Base-by-base conservation (phyloP, 2,888 invertebrate species). In the Morpho achilles region DNA sequence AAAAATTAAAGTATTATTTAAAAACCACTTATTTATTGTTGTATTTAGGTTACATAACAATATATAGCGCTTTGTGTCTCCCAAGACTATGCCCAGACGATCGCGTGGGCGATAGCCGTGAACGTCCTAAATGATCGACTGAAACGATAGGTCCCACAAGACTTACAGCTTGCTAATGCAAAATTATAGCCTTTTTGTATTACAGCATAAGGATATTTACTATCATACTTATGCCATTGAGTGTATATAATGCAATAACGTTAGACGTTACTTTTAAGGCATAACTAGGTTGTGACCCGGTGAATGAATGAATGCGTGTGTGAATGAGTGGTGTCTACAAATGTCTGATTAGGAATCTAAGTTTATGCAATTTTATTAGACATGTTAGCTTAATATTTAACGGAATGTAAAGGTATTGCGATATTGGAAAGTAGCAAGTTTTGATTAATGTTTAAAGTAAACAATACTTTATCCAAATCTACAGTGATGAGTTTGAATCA, bases 61-160 rank as follows among this genome's bases (percentile, higher is more conserved):
- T 50, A 50, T 41, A 41, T 50, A 8, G 41, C 40, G 16, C 50
- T 50, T 9, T 50, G 22, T 40, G 10, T 10, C 48, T 48, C 48
- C 9, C n/a, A 43, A 43, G 44, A 51, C 6, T 51, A 52, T 44
- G 32, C 52, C 10, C 32, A 22, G 39, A 45, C 52, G 44, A 7
- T 32, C 40, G 64, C 62, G 72, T 69, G 64, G 70, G 68, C 52
- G 50, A 64, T 57, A 56, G 64, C 61, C 62, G 70, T 67, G 71
- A 71, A 71, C 70, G 71, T 69, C 61, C 66, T 46, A 46, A 56
- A 45, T 62, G 67, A 68, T 67, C 68, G 71, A 69, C 65, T 69
- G 63, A 59, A 64, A 60, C 62, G 32, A 55, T 46, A 43, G 43
- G 47, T 32, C 32, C 53, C 52, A 53, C 59, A 43, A 7, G 9